Conservation (phyloP, 2,888 invertebrate genomes). For the Agrotis puta region DNA sequence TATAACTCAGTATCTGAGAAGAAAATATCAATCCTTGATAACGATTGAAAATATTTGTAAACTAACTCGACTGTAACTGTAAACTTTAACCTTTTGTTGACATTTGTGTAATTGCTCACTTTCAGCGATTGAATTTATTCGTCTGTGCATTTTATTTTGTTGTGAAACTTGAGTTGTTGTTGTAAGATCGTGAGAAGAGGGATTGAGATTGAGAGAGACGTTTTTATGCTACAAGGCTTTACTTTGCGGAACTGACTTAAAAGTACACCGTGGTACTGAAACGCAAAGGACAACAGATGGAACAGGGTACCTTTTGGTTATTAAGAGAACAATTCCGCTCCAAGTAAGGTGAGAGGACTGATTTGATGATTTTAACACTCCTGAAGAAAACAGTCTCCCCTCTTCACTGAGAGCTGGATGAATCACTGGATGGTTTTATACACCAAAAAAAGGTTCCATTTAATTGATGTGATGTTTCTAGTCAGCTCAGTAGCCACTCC, state of each 20-base stretch:
- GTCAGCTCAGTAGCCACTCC: neutral
- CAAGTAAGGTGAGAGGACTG: too few relatives aligned
- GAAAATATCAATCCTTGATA: conserved; percentile 50
- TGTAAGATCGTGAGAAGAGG: neutral
- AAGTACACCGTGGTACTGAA: too few relatives aligned
- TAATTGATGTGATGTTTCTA: neutral
- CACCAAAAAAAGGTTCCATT: too few relatives aligned
- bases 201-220: neutral
- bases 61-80: conserved; percentile 7
- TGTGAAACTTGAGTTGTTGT: conserved; percentile 13
- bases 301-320: too few relatives aligned
- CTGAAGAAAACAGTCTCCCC: too few relatives aligned
- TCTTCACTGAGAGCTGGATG: too few relatives aligned
- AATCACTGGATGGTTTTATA: too few relatives aligned
- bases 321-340: too few relatives aligned
- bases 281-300: too few relatives aligned
- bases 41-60: conserved; percentile 37
- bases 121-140: conserved; percentile 34
- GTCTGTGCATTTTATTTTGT: conserved; percentile 28
- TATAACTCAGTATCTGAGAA: conserved; percentile 32
- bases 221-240: neutral
- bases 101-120: conserved; percentile 27
- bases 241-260: too few relatives aligned
- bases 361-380: too few relatives aligned
- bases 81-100: conserved; percentile 31